Evolutionary conservation across 2,888 invertebrate species (phyloP).

Genomic region (Rhorus exstirpatorius): DNA sequence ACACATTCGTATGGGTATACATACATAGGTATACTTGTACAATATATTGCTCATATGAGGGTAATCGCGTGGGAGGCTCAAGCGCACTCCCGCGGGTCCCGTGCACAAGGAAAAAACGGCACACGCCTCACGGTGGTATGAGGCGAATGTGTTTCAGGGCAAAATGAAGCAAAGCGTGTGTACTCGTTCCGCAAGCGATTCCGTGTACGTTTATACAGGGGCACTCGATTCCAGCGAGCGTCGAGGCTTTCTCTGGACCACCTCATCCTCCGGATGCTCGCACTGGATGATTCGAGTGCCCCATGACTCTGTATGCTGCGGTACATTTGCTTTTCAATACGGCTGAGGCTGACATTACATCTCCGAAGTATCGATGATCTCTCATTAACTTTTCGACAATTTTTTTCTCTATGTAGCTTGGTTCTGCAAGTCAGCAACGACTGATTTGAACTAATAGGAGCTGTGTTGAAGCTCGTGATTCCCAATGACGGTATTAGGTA

Average conservation of each 20-base stretch:
- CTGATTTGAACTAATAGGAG: no score
- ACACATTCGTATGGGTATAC: no score
- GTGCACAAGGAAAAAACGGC: slow-evolving; percentile 78
- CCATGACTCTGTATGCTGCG: slow-evolving; percentile 68
- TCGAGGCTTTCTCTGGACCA: slow-evolving; percentile 85
- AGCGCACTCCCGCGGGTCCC: slow-evolving; percentile 46
- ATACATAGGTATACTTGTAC: slow-evolving; percentile 6
- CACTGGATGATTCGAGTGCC: slow-evolving; percentile 65
- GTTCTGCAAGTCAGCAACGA: no score
- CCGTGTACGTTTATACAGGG: slow-evolving; percentile 71
- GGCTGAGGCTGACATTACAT: slow-evolving; percentile 19
- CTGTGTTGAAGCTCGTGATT: not conserved
- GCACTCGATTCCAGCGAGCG: slow-evolving; percentile 64
- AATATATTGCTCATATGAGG: slow-evolving; percentile 21
- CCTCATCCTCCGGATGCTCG: slow-evolving; percentile 83
- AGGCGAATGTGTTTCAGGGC: slow-evolving; percentile 73
- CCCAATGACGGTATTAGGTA: not conserved
- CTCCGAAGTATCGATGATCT: slow-evolving; percentile 19
- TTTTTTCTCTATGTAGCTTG: no score
- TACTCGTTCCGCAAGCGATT: slow-evolving; percentile 45
- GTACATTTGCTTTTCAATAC: slow-evolving; percentile 28
- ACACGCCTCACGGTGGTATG: slow-evolving; percentile 84
- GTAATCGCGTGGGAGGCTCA: slow-evolving; percentile 41
- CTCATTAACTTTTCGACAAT: not conserved
- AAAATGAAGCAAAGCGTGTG: slow-evolving; percentile 68